Evolutionary conservation across 2,113 vertebrate genomes (phyloP), one percentile per base, ranked within the genome.

Genomic region (Chiloscyllium plagiosum): DNA sequence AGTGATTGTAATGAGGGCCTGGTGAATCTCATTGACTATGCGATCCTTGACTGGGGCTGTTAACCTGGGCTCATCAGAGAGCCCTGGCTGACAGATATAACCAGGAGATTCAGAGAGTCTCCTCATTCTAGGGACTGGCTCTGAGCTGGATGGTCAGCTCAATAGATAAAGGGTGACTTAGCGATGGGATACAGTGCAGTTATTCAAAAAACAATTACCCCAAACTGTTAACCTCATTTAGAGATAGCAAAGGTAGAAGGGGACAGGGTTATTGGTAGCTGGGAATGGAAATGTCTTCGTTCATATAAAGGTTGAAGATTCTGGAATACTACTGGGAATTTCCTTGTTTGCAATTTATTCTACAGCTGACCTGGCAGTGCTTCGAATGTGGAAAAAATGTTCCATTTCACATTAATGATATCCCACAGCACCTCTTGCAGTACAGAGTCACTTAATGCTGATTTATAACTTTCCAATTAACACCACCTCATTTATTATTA

Each of bases 341-440:
- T 65, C 56, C 33, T n/a, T 37, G 89, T 33, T 93, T 93, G 89
- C 37, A 93, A 93, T 68, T 61, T 33, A 93, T 66, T 7, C 89
- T 66, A 22, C 66, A 66, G 33, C 89, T 93, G 89, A 93, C n/a
- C 61, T 93, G 89, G 61, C 89, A 93, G 61, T 20, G 33, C 33
- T 66, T 93, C 89, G 29, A 61, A 92, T 19, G n/a, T 93, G 89
- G 5, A 93, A 93, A 93, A 66, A 68, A 93, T 68, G n/a, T 93
- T 93, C 61, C 61, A 66, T 93, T 93, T 93, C 89, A n/a, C 61
- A 42, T 93, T 93, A 93, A 68, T 66, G 89, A 93, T 68, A 93
- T 93, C 89, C 89, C 89, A 68, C 89, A 66, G 61, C 89, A 93
- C 89, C 61, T 66, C 61, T 66, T 20, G 65, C 6, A 66, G 89